phyloP scores from a whole-genome alignment of 1,140 invertebrate species.

The Psilanteris sp. region DNA sequence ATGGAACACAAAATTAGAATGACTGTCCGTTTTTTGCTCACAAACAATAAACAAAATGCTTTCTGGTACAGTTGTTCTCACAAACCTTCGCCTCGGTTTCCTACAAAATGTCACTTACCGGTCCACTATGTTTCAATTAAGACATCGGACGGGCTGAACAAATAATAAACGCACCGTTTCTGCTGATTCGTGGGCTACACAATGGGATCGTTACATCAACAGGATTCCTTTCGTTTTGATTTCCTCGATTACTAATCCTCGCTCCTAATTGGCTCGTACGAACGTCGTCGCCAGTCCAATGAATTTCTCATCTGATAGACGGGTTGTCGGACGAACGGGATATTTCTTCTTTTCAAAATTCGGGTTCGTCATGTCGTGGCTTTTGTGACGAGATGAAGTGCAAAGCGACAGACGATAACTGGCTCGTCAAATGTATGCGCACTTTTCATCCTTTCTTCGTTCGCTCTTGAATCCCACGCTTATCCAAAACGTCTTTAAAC shows the following conservation, averaged over 20 bases:
- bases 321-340: no score
- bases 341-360: slow-evolving; percentile 36
- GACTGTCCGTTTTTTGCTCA: no score
- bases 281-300: slow-evolving; percentile 17
- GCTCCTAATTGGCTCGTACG: slow-evolving; percentile 51
- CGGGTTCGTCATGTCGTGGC: slow-evolving; percentile 17
- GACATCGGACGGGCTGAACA: slow-evolving; percentile 15
- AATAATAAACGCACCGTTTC: slow-evolving; percentile 19
- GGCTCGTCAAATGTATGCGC: slow-evolving; percentile 34
- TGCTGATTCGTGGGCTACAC: slow-evolving; percentile 30
- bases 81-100: no score
- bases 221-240: slow-evolving; percentile 60
- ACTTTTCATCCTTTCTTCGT: slow-evolving; percentile 39
- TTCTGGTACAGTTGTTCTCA: no score
- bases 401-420: slow-evolving; percentile 26
- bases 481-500: no score
- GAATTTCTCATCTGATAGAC: slow-evolving; percentile 42
- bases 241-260: slow-evolving; percentile 56
- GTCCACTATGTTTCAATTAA: slow-evolving; percentile 8
- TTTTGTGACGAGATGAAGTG: slow-evolving; percentile 32
- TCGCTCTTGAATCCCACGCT: slow-evolving; percentile 38
- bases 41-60: no score
- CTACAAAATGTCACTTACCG: no score
- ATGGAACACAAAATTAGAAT: no score
- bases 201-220: slow-evolving; percentile 64